Evolutionary conservation across 2,888 invertebrate genomes (phyloP), one percentile per base, ranked within the genome.

Genomic region (Cheiracanthium punctorium): DNA sequence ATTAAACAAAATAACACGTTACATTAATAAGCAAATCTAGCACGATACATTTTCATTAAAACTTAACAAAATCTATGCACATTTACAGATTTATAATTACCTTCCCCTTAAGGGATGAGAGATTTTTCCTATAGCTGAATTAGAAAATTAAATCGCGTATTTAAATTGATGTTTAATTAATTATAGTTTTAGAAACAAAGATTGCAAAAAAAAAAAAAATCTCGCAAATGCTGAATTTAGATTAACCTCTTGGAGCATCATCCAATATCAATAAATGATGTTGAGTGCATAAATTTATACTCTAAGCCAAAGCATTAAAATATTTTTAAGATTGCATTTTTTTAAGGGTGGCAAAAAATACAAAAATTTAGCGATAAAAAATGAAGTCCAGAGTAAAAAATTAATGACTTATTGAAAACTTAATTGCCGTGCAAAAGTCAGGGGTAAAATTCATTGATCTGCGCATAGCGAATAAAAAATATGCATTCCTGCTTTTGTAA

Each of bases 391-490:
- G 33, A 48, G 37, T 37, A 80, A 80, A 84, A 85, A 85, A 79
- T 85, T 85, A 85, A 85, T 85, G 84, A 85, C 84, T 85, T 85
- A 85, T 85, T 85, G 84, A 85, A 85, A 85, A 85, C 84, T 85
- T 85, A 85, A 85, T 85, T 85, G 84, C 79, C 77, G 74, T 79
- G 79, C 84, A 74, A 70, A 74, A 85, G 84, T 79, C 79, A 74
- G 84, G 84, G 84, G 84, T 85, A 85, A 85, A 79, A 85, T 85
- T 80, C 84, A 85, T 85, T 77, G 84, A 85, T 85, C 84, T 85
- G 65, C 30, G 73, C 37, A 58, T 69, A 52, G 37, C 52, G 67
- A 33, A 24, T n/a, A 74, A 81, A 76, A 72, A 24, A 24, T 28
- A 32, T 17, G 20, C 79, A 79, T 85, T 85, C 74, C 84, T 85